phyloP scores from a whole-genome alignment of 2,888 invertebrate genomes.

The Graphium colonna region DNA sequence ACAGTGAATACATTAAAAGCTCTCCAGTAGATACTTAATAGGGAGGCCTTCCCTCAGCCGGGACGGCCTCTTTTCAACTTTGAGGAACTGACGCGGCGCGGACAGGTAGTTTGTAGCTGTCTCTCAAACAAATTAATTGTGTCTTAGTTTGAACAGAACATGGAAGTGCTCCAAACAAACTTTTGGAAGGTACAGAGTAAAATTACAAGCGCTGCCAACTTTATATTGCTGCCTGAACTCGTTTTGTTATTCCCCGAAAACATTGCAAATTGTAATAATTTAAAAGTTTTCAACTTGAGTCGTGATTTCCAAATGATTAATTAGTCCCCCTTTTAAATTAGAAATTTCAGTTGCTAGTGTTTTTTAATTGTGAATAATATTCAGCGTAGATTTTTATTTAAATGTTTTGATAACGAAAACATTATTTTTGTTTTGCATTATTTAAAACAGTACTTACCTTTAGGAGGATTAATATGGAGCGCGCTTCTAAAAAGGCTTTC shows the following conservation, averaged over 20 bases:
- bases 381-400: background rate
- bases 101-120: constrained; percentile 75
- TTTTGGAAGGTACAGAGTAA: constrained; percentile 60
- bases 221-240: constrained; percentile 27
- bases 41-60: constrained; percentile 39
- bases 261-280: constrained; percentile 25
- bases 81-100: constrained; percentile 54
- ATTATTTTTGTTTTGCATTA: too few relatives aligned
- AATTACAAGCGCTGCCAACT: constrained; percentile 39
- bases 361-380: constrained; percentile 17
- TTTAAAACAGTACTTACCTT: constrained; percentile 87
- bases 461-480: constrained; percentile 96
- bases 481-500: constrained; percentile 96
- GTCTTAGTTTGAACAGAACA: constrained; percentile 68
- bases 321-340: constrained; percentile 14
- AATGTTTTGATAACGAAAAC: too few relatives aligned
- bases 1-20: constrained; percentile 72
- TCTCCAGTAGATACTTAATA: constrained; percentile 50
- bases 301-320: constrained; percentile 25
- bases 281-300: constrained; percentile 24
- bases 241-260: constrained; percentile 25
- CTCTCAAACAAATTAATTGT: constrained; percentile 76
- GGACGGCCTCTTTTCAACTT: constrained; percentile 67
- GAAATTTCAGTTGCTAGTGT: constrained; percentile 11
- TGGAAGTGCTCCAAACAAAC: constrained; percentile 62